These are phyloP conservation scores for Autographa gamma DNA, from an alignment of 2,888 invertebrate species.

Conservation along the genomic window DNA sequence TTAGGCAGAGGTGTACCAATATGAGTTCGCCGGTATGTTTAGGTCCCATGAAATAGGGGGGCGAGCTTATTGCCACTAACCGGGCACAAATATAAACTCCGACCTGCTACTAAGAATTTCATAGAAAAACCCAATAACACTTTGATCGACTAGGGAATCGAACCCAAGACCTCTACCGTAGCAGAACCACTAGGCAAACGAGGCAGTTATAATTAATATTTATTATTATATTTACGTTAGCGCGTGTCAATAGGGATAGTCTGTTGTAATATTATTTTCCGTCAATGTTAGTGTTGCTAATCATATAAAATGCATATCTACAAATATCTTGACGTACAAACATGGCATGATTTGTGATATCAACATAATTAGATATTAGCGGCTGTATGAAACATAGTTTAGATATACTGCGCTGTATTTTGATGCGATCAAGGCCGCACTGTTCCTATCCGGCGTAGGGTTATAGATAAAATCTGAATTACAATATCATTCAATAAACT, in stretches of 20 bases:
- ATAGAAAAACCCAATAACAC: no score
- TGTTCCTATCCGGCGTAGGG: not conserved
- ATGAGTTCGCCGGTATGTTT: no score
- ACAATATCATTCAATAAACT: not conserved
- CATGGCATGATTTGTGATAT: slow-evolving; percentile 9
- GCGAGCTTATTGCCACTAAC: no score
- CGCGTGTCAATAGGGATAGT: not conserved
- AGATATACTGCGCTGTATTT: slow-evolving; percentile 2
- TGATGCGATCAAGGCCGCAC: not conserved
- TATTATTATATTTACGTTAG: not conserved
- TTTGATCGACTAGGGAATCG: no score
- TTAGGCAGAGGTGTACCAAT: no score
- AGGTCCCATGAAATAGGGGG: no score
- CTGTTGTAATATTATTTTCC: not conserved
- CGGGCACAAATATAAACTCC: no score
- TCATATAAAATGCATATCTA: not conserved
- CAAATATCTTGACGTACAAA: not conserved
- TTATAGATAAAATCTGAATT: not conserved
- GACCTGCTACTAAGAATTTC: no score
- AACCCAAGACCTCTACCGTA: no score
- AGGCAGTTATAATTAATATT: no score
- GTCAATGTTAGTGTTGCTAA: not conserved
- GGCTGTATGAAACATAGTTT: slow-evolving; percentile 3
- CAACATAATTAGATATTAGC: slow-evolving; percentile 3
- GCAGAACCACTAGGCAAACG: no score